phyloP scores from a whole-genome alignment of 1,140 invertebrate genomes.

The Coenobita brevimanus region DNA sequence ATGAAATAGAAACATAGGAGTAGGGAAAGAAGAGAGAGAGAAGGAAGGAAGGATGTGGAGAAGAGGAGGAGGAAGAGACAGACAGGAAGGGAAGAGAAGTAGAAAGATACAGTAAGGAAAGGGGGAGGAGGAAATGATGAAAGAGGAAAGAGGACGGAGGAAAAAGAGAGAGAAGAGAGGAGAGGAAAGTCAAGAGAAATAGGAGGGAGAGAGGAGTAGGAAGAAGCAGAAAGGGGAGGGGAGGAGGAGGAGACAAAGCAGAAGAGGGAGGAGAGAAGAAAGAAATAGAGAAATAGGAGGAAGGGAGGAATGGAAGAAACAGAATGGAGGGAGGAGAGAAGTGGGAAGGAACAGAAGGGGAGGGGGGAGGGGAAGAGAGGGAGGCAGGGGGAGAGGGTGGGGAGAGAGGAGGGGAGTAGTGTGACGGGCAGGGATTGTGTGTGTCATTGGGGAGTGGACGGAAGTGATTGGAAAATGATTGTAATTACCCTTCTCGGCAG shows the following conservation, averaged over 20 bases:
- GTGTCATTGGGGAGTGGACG: constrained; percentile 28
- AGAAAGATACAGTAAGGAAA: too few species aligned
- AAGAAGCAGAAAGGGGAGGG: not conserved
- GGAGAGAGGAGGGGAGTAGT: not conserved
- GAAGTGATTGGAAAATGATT: constrained; percentile 52
- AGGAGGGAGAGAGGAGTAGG: not conserved
- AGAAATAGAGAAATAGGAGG: not conserved
- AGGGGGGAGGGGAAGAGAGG: too few species aligned
- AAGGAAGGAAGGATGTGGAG: too few species aligned
- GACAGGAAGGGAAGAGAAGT: too few species aligned
- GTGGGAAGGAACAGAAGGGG: too few species aligned
- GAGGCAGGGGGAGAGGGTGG: not conserved
- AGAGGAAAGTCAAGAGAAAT: not conserved
- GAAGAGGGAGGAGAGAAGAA: not conserved
- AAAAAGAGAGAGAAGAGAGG: too few species aligned
- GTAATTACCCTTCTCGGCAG: constrained; percentile 23
- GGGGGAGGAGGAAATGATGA: too few species aligned
- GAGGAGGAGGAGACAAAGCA: not conserved
- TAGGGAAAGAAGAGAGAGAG: too few species aligned
- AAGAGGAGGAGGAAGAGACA: too few species aligned
- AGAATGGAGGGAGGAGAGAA: not conserved
- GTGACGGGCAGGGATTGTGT: constrained; percentile 17
- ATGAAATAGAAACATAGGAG: too few species aligned
- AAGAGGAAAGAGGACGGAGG: too few species aligned
- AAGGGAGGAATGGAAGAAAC: not conserved